phyloP scores from a whole-genome alignment of 2,888 invertebrate species.

The Antitype chi region DNA sequence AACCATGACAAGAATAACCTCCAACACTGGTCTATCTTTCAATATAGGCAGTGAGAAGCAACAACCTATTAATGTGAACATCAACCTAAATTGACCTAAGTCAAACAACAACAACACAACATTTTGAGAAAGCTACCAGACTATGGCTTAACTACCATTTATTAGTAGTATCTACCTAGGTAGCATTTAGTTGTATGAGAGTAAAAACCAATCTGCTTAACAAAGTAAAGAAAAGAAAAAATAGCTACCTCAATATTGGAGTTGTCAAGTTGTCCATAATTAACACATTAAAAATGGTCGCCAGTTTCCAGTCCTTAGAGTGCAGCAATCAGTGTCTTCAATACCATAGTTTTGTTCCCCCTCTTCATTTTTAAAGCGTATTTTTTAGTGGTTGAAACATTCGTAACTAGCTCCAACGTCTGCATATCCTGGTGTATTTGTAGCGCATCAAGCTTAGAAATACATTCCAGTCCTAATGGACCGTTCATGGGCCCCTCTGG shows the following conservation, averaged over 20 bases:
- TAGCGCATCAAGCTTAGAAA: constrained; percentile 10
- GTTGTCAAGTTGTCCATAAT: not conserved
- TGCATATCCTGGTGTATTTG: not conserved
- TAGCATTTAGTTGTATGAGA: not conserved
- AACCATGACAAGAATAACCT: not conserved
- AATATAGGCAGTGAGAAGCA: no score
- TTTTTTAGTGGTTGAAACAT: not conserved
- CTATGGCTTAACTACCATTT: not conserved
- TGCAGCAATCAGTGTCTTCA: constrained; percentile 4
- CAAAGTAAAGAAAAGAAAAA: not conserved
- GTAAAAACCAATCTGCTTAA: not conserved
- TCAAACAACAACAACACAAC: no score
- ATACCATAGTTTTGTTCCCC: not conserved
- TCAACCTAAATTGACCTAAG: not conserved
- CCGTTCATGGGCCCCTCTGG: constrained; percentile 3
- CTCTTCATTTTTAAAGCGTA: not conserved
- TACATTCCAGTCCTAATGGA: constrained; percentile 15
- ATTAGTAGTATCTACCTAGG: not conserved
- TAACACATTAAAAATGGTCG: not conserved
- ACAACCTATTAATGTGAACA: not conserved
- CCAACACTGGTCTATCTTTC: not conserved
- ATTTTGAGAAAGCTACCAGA: not conserved
- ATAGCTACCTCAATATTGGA: not conserved
- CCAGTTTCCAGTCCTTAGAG: not conserved
- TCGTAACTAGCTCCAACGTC: not conserved